Conservation (phyloP, 2,888 invertebrate species). For the Malthinus flaveolus region DNA sequence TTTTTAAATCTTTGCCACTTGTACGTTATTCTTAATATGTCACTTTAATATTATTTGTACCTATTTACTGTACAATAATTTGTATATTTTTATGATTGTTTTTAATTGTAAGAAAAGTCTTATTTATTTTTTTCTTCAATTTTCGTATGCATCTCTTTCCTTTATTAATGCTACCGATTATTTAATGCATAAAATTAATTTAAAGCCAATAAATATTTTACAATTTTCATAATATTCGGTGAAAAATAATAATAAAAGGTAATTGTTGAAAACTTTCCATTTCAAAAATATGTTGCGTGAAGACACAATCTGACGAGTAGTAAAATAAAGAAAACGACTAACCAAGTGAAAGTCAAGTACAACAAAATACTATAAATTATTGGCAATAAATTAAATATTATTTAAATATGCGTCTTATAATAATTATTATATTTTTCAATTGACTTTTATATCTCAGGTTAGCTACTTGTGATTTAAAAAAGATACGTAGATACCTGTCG, state of each 20-base stretch:
- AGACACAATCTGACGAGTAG: background rate
- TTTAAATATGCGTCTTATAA: slow-evolving; percentile 2
- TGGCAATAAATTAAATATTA: slow-evolving; percentile 5
- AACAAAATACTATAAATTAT: slow-evolving; percentile 3
- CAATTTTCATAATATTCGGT: background rate
- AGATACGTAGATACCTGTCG: background rate
- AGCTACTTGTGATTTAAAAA: slow-evolving; percentile 4
- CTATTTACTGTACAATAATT: background rate
- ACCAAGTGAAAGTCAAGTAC: slow-evolving; percentile 1
- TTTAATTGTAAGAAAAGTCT: slow-evolving; percentile 3
- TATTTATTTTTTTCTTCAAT: slow-evolving; percentile 1
- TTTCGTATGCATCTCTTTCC: background rate
- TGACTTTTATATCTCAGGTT: slow-evolving; percentile 4
- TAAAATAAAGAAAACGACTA: no score
- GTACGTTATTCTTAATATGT: background rate
- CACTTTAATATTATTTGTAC: slow-evolving; percentile 19
- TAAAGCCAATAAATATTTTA: background rate
- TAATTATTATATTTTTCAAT: background rate
- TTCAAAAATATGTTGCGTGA: slow-evolving; percentile 1
- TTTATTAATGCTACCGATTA: background rate
- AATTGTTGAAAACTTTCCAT: background rate
- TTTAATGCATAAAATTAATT: slow-evolving; percentile 5
- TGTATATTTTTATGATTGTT: slow-evolving; percentile 9
- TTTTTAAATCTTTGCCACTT: slow-evolving; percentile 13
- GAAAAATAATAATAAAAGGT: background rate